Evolutionary conservation across 1,140 invertebrate genomes (phyloP), one percentile per base, ranked within the genome.

Genomic region (Dysdera silvatica): DNA sequence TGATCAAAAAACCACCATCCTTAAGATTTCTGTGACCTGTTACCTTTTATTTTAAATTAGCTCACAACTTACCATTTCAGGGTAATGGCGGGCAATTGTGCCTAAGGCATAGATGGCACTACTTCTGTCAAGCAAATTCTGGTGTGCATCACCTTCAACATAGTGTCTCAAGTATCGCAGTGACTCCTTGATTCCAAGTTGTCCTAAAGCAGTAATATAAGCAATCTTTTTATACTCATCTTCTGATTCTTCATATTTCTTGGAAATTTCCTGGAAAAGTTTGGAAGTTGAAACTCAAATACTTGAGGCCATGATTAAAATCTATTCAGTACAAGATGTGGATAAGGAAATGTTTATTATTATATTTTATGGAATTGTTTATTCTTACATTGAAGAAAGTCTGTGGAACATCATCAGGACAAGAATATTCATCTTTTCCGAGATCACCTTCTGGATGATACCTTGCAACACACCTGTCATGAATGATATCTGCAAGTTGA

Each of bases 321-420:
- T 2, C 41, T 2, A n/a, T n/a, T n/a, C n/a, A n/a, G n/a, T n/a
- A n/a, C n/a, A n/a, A n/a, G n/a, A n/a, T n/a, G n/a, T n/a, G n/a
- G n/a, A n/a, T n/a, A n/a, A n/a, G n/a, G n/a, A n/a, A n/a, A 14
- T 51, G 7, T 5, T 51, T 33, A 51, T 29, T 28, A 0, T 40
- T 41, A 41, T 7, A 8, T 55, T 14, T 40, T 16, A 18, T 56
- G 18, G 24, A 18, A 10, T 24, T n/a, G 5, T 49, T 18, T 12
- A 14, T 33, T 49, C 57, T 57, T 26, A 66, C 64, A 2, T 66
- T 35, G n/a, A 61, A 60, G 18, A 60, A 66, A 31, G 60, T 66
- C 23, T 48, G 31, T 4, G 64, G 57, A 28, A 35, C 49, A 12
- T 66, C 58, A 8, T 31, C 12, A 12, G 5, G 54, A 58, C 33